A percentile compares a stretch with the other conserved stretches of the same genome.
phyloP scores from a whole-genome alignment of 2,113 vertebrate genomes.

The Mionectes macconnelli region DNA sequence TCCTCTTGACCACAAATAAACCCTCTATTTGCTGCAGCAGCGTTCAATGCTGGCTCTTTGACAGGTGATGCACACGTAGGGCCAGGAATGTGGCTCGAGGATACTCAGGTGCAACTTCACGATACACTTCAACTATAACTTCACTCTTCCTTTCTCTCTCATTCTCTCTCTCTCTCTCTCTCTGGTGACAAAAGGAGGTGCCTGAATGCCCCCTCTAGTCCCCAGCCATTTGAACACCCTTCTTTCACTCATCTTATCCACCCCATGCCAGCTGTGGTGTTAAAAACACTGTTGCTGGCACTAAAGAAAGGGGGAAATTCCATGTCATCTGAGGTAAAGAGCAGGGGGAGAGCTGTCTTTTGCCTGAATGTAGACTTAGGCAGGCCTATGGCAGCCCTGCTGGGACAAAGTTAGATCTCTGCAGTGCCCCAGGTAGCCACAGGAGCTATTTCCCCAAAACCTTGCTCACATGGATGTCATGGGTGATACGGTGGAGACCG shows the following conservation, averaged over 20 bases:
- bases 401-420: background rate
- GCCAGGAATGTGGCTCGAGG: background rate
- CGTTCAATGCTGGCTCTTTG: background rate
- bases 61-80: background rate
- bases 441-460: background rate
- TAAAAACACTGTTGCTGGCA: background rate
- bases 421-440: background rate
- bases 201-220: background rate
- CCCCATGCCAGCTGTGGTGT: too few species aligned
- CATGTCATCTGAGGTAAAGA: background rate
- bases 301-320: background rate
- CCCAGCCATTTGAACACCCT: background rate
- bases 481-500: background rate
- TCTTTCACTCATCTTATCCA: background rate
- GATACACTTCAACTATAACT: background rate
- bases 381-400: too few species aligned
- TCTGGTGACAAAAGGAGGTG: background rate
- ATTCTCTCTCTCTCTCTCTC: background rate
- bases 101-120: background rate
- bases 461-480: rapidly evolving
- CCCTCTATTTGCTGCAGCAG: background rate
- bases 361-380: background rate
- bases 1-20: background rate
- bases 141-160: background rate
- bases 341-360: background rate